Percentiles rank a stretch among this genome's conserved stretches.
These are phyloP conservation scores for Capreolus pygargus DNA, from an alignment of 2,113 vertebrate species.

Conservation along the genomic window DNA sequence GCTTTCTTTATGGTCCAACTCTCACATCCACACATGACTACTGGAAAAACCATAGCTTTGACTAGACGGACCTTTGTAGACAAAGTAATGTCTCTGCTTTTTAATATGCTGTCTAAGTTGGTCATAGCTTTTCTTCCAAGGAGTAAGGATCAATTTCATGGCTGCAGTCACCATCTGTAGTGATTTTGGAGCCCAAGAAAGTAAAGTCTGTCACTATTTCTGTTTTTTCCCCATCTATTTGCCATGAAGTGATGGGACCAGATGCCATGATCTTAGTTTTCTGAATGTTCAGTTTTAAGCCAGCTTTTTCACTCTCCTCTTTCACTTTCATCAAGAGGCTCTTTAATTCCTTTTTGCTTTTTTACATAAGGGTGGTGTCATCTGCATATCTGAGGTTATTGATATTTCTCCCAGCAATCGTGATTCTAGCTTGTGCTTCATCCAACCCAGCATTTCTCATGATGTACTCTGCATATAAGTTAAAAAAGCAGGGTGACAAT, in stretches of 20 bases:
- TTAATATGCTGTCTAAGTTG: neutral
- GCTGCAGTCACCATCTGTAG: neutral
- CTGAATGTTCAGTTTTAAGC: neutral
- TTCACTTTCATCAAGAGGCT: neutral
- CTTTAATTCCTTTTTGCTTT: neutral
- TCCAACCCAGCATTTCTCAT: neutral
- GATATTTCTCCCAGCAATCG: neutral
- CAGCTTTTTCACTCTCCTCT: neutral
- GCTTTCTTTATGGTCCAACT: neutral
- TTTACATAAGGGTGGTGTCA: neutral
- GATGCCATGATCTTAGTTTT: neutral
- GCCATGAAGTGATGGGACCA: fast-evolving
- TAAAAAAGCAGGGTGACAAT: neutral
- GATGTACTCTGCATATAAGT: neutral
- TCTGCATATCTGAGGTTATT: neutral
- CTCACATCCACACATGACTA: neutral
- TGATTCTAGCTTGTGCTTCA: neutral
- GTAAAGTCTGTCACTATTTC: neutral
- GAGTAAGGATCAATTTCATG: neutral
- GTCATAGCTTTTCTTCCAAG: neutral
- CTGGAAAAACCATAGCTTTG: neutral
- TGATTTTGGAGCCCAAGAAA: neutral
- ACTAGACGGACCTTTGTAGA: neutral
- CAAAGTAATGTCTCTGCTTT: neutral
- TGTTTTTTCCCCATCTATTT: neutral